These are phyloP conservation scores for Tapirus indicus DNA, from an alignment of 2,797 vertebrate species.

Conservation along the genomic window DNA sequence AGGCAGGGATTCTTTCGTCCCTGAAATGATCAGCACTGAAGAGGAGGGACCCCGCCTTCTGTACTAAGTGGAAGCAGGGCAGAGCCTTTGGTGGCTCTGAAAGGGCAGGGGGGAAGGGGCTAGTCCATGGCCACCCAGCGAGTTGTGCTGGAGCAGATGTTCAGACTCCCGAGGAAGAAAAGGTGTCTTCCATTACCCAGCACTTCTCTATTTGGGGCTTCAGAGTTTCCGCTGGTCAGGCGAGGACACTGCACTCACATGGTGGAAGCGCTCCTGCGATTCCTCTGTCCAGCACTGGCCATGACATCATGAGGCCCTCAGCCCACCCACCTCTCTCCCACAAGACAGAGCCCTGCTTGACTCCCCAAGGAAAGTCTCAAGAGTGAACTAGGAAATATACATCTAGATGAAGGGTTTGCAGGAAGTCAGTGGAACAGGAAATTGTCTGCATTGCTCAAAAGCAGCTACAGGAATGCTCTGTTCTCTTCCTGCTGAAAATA, in stretches of 20 bases:
- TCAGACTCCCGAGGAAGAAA: background rate
- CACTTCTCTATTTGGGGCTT: background rate
- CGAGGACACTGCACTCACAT: background rate
- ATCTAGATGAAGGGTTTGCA: background rate
- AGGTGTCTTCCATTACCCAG: fast-evolving
- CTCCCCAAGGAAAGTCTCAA: background rate
- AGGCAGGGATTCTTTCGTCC: background rate
- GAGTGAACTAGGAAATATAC: background rate
- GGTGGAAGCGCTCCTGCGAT: too few species aligned
- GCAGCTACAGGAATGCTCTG: background rate
- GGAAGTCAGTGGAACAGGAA: background rate
- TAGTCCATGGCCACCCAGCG: background rate
- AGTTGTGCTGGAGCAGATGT: background rate
- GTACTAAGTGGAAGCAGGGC: background rate
- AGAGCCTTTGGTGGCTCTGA: background rate
- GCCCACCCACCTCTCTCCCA: background rate
- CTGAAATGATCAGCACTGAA: background rate
- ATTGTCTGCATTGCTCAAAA: background rate
- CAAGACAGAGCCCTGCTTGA: background rate
- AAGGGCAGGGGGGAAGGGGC: background rate
- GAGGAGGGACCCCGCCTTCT: background rate
- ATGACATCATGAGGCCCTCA: background rate
- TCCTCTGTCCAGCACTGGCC: background rate
- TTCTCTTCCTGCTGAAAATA: constrained; percentile 14
- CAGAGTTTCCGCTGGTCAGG: background rate